These are phyloP conservation scores for Otis tarda DNA, from an alignment of 2,113 vertebrate genomes.

Conservation along the genomic window DNA sequence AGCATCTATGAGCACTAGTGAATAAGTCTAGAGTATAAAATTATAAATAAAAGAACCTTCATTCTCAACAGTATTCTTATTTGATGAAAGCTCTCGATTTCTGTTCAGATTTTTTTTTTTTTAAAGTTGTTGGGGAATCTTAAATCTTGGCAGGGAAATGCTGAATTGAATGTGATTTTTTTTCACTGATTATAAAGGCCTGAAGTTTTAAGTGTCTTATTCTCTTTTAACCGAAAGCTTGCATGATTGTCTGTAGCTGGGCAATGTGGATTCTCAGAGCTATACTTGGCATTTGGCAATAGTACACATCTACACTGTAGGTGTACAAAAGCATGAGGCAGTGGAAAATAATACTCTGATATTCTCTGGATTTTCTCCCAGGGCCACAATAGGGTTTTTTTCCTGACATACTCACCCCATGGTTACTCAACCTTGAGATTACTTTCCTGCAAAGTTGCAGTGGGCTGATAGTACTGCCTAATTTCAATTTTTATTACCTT, in stretches of 20 bases:
- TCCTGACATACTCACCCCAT: not conserved
- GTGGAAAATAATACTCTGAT: not conserved
- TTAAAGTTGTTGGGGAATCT: not conserved
- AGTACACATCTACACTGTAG: not conserved
- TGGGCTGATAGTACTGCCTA: not conserved
- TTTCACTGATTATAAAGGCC: fast-evolving
- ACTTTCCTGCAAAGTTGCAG: conserved; percentile 3
- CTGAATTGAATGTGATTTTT: not conserved
- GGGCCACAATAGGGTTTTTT: not conserved
- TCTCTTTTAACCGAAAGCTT: not conserved
- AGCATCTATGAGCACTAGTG: not conserved
- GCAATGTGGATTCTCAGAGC: not conserved
- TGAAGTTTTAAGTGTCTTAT: not conserved
- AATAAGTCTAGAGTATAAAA: not conserved
- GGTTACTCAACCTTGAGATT: conserved; percentile 9
- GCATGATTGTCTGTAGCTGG: not conserved
- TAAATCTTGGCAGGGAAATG: not conserved
- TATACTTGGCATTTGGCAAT: not conserved
- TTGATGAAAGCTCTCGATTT: not conserved
- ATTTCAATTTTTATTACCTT: conserved; percentile 46
- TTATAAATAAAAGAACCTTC: not conserved
- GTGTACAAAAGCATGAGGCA: not conserved
- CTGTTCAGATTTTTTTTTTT: not conserved
- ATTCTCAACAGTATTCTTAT: not conserved
- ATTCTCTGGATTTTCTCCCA: not conserved